A percentile compares a stretch with the other conserved stretches of the same genome.
Evolutionary conservation across 2,797 vertebrate species (phyloP).

Genomic region (Pristis pectinata): DNA sequence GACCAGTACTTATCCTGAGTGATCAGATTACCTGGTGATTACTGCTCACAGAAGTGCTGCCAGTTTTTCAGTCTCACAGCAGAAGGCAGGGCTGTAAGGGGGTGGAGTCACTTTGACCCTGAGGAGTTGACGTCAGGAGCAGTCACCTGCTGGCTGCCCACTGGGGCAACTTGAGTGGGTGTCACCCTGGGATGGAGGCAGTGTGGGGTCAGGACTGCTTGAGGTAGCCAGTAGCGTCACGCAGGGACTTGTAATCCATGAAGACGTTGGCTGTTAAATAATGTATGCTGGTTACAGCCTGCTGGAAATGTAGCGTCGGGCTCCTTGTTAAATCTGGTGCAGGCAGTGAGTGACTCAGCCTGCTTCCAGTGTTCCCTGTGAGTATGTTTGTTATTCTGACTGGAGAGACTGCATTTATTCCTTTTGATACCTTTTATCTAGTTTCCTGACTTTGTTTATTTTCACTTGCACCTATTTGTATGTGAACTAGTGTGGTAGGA

Average conservation of each 20-base stretch:
- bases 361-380: neutral
- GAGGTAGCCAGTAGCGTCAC: neutral
- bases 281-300: neutral
- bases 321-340: neutral
- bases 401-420: neutral
- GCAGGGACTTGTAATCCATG: neutral
- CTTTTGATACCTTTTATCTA: too few species aligned
- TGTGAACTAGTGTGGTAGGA: too few species aligned
- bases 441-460: too few species aligned
- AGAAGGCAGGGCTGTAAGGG: neutral
- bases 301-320: neutral
- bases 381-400: neutral
- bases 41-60: neutral
- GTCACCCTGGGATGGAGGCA: neutral
- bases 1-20: too few species aligned
- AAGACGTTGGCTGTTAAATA: neutral
- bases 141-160: too few species aligned
- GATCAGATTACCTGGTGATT: too few species aligned
- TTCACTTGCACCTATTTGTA: too few species aligned
- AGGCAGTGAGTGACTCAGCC: neutral
- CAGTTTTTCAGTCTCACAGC: neutral
- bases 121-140: neutral
- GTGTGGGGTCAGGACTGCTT: neutral
- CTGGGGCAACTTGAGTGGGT: neutral
- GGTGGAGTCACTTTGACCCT: neutral